Evolutionary conservation across 2,797 vertebrate genomes (phyloP).

Genomic region (Argentina silus): DNA sequence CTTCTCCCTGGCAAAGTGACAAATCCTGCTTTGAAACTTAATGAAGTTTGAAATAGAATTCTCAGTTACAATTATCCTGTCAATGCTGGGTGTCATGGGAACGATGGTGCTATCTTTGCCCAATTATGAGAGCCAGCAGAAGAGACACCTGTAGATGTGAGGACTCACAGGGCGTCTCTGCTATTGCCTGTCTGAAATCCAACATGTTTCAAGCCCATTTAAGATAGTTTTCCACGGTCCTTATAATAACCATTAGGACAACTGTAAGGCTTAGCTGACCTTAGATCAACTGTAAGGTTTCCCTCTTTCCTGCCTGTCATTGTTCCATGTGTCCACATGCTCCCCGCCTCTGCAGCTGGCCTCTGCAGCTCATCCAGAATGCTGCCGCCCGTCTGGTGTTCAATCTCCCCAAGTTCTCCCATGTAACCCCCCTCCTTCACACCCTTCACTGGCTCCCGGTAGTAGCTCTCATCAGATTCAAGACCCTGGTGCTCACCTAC

Average conservation of each 20-base stretch:
- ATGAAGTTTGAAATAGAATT: slow-evolving; percentile 81
- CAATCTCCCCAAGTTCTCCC: too few relatives aligned
- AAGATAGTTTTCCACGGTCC: not conserved
- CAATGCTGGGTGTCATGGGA: slow-evolving; percentile 68
- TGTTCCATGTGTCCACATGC: not conserved
- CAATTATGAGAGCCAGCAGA: slow-evolving; percentile 59
- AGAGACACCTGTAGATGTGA: slow-evolving; percentile 55
- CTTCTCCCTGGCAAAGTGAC: slow-evolving; percentile 65
- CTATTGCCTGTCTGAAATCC: slow-evolving; percentile 13
- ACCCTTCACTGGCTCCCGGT: too few relatives aligned
- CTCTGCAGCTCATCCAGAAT: too few relatives aligned
- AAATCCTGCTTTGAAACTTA: slow-evolving; percentile 76
- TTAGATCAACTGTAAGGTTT: not conserved
- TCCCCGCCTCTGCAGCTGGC: too few relatives aligned
- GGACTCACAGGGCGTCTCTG: slow-evolving; percentile 26
- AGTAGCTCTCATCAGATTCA: too few relatives aligned
- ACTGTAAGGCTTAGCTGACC: not conserved
- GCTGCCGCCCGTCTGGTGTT: too few relatives aligned
- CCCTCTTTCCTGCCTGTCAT: not conserved
- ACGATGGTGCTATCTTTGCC: slow-evolving; percentile 63
- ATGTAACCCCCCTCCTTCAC: too few relatives aligned
- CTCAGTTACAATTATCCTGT: slow-evolving; percentile 70
- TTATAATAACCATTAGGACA: not conserved
- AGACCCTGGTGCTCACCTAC: too few relatives aligned
- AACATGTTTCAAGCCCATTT: not conserved